A percentile compares a stretch with the other conserved stretches of the same genome.
Evolutionary conservation across 2,888 invertebrate species (phyloP).

Genomic region (Epinotia bilunana): DNA sequence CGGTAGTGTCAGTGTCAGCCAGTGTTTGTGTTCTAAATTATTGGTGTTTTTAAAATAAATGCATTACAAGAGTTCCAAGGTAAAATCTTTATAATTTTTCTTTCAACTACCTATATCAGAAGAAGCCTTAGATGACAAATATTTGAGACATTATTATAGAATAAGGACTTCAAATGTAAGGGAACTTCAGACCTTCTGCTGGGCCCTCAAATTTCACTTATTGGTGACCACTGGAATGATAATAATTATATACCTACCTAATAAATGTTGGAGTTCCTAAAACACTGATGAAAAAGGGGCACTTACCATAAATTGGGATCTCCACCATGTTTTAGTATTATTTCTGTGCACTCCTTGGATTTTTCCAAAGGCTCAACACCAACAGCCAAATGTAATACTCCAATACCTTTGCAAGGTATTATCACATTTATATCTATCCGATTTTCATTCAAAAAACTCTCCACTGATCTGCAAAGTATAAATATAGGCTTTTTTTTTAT

Average conservation of each 20-base stretch:
- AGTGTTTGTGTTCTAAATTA: background rate
- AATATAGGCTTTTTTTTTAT: conserved; percentile 27
- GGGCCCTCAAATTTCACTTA: background rate
- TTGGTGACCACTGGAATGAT: background rate
- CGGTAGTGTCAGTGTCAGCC: background rate
- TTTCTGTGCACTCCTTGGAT: conserved; percentile 85
- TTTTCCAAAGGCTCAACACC: conserved; percentile 88
- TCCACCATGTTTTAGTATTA: conserved; percentile 88
- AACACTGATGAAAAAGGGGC: background rate
- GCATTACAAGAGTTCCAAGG: background rate
- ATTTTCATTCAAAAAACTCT: conserved; percentile 69
- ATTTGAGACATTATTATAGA: background rate
- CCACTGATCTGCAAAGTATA: conserved; percentile 72
- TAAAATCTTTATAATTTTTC: background rate
- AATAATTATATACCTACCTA: background rate
- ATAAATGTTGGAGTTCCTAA: background rate
- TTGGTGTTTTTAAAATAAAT: background rate
- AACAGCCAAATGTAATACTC: conserved; percentile 90
- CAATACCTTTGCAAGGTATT: conserved; percentile 88
- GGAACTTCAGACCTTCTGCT: background rate
- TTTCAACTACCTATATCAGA: background rate
- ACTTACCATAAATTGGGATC: conserved; percentile 89
- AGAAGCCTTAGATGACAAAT: background rate
- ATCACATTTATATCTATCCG: conserved; percentile 88
- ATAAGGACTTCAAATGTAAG: background rate